Base-by-base conservation (phyloP, 2,113 vertebrate genomes). In the Phylloscopus trochiloides region DNA sequence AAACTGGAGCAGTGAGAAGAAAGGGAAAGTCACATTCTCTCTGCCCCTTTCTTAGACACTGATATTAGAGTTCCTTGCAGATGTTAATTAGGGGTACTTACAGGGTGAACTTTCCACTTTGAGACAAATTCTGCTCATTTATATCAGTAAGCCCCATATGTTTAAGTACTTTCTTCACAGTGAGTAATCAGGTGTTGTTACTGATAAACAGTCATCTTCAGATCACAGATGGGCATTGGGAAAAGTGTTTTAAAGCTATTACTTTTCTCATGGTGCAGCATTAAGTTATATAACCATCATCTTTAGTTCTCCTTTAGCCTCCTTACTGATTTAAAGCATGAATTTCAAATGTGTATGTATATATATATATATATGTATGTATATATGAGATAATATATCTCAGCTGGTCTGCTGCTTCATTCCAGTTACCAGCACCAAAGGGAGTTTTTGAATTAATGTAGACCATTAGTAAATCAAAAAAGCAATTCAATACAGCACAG, bases 401-500 rank as follows among this genome's bases (percentile, higher is more conserved):
- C 70, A 90, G 84, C 45, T 91, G 91, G 52, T 76, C 54, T 67
- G 31, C 83, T 75, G 48, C 26, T 92, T 91, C 74, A 75, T 92
- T 89, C 42, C 50, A 91, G 68, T 74, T 65, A 58, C 66, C 76
- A 95, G 47, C 54, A 85, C 77, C 52, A 78, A 89, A 94, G 70
- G 70, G 84, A 96, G 48, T 72, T 90, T 92, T 94, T 87, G 80
- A 94, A 95, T 96, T 97, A 89, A 94, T 95, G 58, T 50, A 92
- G 45, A 45, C 76, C 54, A 79, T 96, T 97, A 95, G 80, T 92
- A 96, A 96, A 94, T 75, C 48, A 94, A 94, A 95, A 96, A 91
- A 72, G 31, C 61, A 87, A 89, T 96, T 86, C 80, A 92, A 42
- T 79, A 58, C 25, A 78, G 61, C 89, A 95, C 87, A 91, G 84